These are phyloP conservation scores for Naja naja DNA, from an alignment of 2,113 vertebrate genomes.

Conservation along the genomic window DNA sequence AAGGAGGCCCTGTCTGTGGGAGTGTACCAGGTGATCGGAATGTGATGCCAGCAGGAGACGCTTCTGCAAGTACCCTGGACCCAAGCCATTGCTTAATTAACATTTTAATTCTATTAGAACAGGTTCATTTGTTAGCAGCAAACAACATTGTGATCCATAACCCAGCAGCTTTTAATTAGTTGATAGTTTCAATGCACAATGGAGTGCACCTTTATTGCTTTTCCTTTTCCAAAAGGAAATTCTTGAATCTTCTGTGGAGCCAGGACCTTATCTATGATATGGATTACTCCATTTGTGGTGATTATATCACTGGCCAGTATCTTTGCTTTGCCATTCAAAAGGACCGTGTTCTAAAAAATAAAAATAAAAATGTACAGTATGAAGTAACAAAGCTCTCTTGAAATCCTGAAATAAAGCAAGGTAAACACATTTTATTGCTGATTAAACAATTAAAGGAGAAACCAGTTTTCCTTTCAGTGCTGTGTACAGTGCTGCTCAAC, in stretches of 20 bases:
- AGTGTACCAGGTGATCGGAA: too few species aligned
- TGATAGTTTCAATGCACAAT: not conserved
- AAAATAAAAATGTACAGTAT: constrained; percentile 13
- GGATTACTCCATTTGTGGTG: constrained; percentile 83
- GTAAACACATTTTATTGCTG: not conserved
- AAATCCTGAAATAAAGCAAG: not conserved
- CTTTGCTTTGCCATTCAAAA: constrained; percentile 74
- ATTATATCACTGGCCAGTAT: constrained; percentile 74
- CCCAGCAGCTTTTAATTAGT: not conserved
- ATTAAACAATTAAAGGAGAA: not conserved
- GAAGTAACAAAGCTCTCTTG: not conserved
- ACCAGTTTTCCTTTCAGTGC: not conserved
- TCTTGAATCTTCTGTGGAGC: constrained; percentile 64
- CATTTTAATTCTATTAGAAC: not conserved
- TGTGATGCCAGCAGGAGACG: too few species aligned
- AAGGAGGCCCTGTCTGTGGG: too few species aligned
- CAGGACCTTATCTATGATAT: constrained; percentile 81
- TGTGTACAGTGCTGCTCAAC: not conserved
- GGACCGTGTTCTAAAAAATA: constrained; percentile 70
- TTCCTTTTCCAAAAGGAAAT: constrained; percentile 24
- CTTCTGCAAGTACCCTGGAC: too few species aligned
- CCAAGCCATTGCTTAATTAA: not conserved
- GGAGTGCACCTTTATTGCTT: constrained; percentile 52
- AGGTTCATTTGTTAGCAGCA: not conserved
- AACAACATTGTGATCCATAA: not conserved